Evolutionary conservation across 2,113 vertebrate species (phyloP).

Genomic region (Raja brachyura): DNA sequence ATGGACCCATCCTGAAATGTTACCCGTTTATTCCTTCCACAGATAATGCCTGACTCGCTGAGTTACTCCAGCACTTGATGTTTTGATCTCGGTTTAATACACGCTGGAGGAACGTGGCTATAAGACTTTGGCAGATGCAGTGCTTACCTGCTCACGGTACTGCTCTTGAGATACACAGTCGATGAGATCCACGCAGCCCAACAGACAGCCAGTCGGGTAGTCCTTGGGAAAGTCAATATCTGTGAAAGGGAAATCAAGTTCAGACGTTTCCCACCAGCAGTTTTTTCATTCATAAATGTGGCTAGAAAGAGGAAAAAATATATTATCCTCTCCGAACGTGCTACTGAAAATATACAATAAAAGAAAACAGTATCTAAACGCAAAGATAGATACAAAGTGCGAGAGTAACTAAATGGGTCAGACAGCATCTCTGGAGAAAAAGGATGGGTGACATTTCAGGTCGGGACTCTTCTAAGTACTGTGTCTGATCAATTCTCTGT

Average conservation of each 20-base stretch:
- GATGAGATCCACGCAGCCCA: constrained; percentile 77
- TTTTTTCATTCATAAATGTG: not conserved
- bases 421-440: no score
- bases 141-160: constrained; percentile 80
- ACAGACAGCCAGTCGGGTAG: constrained; percentile 84
- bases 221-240: constrained; percentile 77
- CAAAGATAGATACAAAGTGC: no score
- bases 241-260: constrained; percentile 51
- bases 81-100: not conserved
- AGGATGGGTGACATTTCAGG: no score
- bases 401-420: no score
- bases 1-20: no score
- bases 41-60: no score
- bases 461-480: no score
- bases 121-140: not conserved
- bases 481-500: not conserved
- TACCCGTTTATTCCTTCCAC: no score
- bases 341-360: not conserved
- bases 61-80: no score
- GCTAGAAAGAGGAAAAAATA: not conserved
- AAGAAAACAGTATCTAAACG: not conserved
- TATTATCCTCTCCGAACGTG: not conserved
- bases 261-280: not conserved
- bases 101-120: not conserved
- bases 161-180: constrained; percentile 88